Conservation (phyloP, 1,140 invertebrate species). For the Pseudomyrmex cubaensis region DNA sequence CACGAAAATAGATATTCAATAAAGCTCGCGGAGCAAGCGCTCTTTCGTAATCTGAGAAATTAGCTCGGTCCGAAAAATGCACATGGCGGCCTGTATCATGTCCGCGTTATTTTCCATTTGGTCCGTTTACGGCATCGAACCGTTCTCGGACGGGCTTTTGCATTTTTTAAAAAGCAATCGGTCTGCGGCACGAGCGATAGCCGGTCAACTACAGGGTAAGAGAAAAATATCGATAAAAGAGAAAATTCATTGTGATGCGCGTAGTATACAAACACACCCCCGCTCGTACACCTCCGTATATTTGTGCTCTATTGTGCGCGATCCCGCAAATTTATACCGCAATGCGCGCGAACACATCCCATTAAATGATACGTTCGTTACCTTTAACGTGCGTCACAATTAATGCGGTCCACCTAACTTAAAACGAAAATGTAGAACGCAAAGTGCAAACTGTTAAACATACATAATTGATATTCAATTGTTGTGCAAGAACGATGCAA, state of each 20-base stretch:
- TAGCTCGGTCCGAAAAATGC: background rate
- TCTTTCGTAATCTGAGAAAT: constrained; percentile 20
- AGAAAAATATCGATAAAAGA: constrained; percentile 2
- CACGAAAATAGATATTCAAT: constrained; percentile 46
- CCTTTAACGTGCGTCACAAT: background rate
- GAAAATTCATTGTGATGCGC: background rate
- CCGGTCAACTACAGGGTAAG: constrained; percentile 15
- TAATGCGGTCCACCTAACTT: background rate
- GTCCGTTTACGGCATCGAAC: constrained; percentile 3
- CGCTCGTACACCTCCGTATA: too few species aligned
- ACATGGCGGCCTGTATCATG: background rate
- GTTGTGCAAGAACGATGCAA: background rate
- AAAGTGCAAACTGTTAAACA: background rate
- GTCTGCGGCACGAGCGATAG: background rate
- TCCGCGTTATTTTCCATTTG: constrained; percentile 33
- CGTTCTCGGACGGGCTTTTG: constrained; percentile 27
- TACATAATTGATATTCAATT: constrained; percentile 20
- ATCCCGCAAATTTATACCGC: too few species aligned
- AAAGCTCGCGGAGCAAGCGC: background rate
- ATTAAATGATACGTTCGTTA: background rate
- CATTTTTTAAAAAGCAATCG: constrained; percentile 53
- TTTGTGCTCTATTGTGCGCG: too few species aligned
- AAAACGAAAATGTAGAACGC: too few species aligned
- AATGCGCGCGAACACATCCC: background rate
- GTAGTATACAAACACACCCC: background rate